Base-by-base conservation (phyloP, 2,113 vertebrate species). In the Lophius piscatorius region DNA sequence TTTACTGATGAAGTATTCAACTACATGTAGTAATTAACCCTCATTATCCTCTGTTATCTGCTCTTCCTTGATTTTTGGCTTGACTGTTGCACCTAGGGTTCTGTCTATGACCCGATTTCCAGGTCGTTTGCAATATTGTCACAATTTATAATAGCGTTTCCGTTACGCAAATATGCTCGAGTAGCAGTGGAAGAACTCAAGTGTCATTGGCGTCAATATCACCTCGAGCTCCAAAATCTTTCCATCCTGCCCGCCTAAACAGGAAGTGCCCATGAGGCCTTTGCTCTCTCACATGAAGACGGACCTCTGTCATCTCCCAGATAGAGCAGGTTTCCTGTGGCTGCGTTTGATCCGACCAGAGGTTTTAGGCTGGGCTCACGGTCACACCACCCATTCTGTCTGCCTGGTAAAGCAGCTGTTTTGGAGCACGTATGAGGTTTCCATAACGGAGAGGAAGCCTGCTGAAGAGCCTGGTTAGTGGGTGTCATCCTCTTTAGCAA, bases 191-290 rank as follows among this genome's bases (percentile, higher is more conserved):
- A 38, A 31, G 34, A 62, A 28, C 14, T 8, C 31, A 3, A 2
- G 3, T 29, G 31, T 41, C 24, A 12, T 49, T 63, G 5, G 14
- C n/a, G 3, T 69, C 21, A 34, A 13, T 50, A 26, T 17, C 63
- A 52, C 36, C 20, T 1, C 28, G 35, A 42, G 16, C 46, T 61
- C 52, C 22, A 22, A 66, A 54, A 61, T 60, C 9, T 61, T 74
- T 75, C 63, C 70, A 58, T 54, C 63, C 49, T 59, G 49, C 69
- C 49, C 62, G 48, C 58, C 56, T 33, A 9, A 56, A 62, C 71
- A 77, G 88, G 85, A 90, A 87, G 85, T 70, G 42, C 66, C 74
- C 72, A 23, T 68, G 57, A 66, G 59, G 85, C 87, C 80, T 83
- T 3, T 31, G 8, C 5, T 65, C 48, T 71, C 44, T 59, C 74